Base-by-base conservation (phyloP, 2,888 invertebrate genomes). In the Odontocerum albicorne region DNA sequence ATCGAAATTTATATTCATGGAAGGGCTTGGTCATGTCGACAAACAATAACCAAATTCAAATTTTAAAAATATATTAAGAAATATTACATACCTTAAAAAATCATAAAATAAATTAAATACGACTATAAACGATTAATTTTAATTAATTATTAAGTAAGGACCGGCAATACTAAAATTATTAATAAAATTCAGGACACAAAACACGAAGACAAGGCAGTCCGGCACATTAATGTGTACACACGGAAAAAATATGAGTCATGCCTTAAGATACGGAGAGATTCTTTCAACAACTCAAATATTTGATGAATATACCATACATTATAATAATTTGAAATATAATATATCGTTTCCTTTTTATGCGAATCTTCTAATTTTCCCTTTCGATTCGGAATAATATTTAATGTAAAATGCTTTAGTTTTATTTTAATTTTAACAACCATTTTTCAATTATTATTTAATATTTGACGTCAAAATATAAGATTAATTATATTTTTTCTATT, bases 1-100 rank as follows among this genome's bases (percentile, higher is more conserved):
- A 31, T 20, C 36, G 45, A n/a, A 45, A 52, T 33, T 45, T 45
- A 44, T 21, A 42, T 36, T 39, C 40, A 12, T 43, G 15, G 53
- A 54, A 47, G 54, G 54, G 54, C 54, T 54, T 40, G 54, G 54
- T 36, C 54, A 53, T 53, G 21, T 21, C 46, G 17, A 38, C 12
- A 31, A 47, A 16, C 35, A 4, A 8, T 6, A 12, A n/a, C 8
- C n/a, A 35, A 8, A 12, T 12, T 8, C 13, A 35, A 8, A 35
- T 35, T 12, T 8, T 35, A n/a, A n/a, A n/a, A 22, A 21, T 47
- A 10, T 8, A 36, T 16, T 36, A 21, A 13, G 20, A 31, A 49
- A 2, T 35, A n/a, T n/a, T 27, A 8, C 16, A 10, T 49, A 49
- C 39, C 49, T 49, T 49, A 39, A 19, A 49, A 49, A 49, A 49